phyloP scores from a whole-genome alignment of 2,888 invertebrate species.

The Patella depressa region DNA sequence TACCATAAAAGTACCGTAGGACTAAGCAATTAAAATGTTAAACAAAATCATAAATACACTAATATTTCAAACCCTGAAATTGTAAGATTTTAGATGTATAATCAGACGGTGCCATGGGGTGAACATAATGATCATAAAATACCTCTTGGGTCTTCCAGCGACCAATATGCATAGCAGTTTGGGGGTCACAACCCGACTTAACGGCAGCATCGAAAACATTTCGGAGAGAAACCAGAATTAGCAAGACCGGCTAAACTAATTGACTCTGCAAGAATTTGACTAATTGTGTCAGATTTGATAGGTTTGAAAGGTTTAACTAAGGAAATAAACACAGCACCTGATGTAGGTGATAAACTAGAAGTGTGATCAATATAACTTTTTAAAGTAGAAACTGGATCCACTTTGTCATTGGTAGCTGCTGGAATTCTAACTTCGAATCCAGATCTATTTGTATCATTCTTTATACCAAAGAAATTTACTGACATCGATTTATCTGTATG shows the following conservation, averaged over 20 bases:
- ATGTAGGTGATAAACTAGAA: too few species aligned
- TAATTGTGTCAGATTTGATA: background rate
- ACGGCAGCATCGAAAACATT: too few species aligned
- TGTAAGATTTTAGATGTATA: conserved; percentile 3
- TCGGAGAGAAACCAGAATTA: too few species aligned
- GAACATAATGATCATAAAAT: background rate
- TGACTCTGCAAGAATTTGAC: background rate
- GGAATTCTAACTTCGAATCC: background rate
- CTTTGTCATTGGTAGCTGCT: background rate
- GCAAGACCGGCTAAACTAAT: conserved; percentile 6
- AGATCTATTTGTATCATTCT: conserved; percentile 1
- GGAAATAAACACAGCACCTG: background rate
- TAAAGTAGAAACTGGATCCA: background rate
- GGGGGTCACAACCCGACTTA: background rate
- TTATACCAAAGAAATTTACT: conserved; percentile 12
- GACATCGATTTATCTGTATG: conserved; percentile 5
- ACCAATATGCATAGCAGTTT: conserved; percentile 10
- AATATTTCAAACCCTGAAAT: background rate
- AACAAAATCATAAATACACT: too few species aligned
- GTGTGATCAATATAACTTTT: background rate
- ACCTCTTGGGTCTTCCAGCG: background rate
- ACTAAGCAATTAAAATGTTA: too few species aligned
- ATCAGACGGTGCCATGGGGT: background rate
- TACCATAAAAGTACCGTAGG: too few species aligned
- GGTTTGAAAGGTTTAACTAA: background rate